Conservation (phyloP, 2,113 vertebrate species). For the Caracal caracal region DNA sequence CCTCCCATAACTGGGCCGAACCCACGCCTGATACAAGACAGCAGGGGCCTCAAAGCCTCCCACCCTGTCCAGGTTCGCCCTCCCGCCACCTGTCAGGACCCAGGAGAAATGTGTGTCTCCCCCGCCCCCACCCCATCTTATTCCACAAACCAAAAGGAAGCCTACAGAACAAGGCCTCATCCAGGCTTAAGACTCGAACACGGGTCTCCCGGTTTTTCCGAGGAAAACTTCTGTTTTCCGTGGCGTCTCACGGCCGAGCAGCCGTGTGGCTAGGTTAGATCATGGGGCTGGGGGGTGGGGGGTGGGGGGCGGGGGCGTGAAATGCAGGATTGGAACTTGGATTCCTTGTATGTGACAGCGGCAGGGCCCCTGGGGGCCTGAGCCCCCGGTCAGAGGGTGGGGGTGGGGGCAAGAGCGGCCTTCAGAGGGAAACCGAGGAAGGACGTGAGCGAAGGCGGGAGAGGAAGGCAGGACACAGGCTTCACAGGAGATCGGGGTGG, state of each 20-base stretch:
- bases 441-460: too few species aligned
- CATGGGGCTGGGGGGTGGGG: accelerated
- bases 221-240: not conserved
- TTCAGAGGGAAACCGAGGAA: not conserved
- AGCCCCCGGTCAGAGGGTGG: not conserved
- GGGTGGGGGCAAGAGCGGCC: not conserved
- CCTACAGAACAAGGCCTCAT: not conserved
- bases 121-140: too few species aligned
- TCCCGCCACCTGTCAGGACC: accelerated
- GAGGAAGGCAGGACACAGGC: not conserved
- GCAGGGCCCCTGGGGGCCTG: not conserved
- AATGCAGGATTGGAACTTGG: too few species aligned
- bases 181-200: not conserved
- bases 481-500: not conserved
- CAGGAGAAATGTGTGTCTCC: not conserved
- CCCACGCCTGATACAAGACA: not conserved
- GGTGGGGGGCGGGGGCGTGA: not conserved
- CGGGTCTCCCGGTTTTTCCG: not conserved
- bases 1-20: not conserved
- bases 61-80: not conserved
- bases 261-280: not conserved
- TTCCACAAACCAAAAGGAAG: not conserved
- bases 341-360: accelerated
- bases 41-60: not conserved
- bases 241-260: not conserved